A percentile compares a stretch with the other conserved stretches of the same genome.
These are phyloP conservation scores for Indri indri DNA, from an alignment of 2,113 vertebrate species.

Conservation along the genomic window DNA sequence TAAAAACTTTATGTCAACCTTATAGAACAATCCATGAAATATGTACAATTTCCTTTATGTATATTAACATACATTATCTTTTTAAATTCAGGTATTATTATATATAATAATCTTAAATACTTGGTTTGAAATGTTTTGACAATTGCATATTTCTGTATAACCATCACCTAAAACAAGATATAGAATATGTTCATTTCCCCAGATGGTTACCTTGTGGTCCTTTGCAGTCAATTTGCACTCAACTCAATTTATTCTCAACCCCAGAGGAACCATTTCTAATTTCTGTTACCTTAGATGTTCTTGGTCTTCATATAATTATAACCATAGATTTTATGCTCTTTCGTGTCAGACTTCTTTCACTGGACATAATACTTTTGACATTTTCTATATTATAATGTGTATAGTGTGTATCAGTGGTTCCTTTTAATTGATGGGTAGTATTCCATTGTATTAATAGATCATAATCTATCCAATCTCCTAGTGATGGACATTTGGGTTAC, in stretches of 20 bases:
- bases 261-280: neutral
- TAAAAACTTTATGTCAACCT: neutral
- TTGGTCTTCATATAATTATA: neutral
- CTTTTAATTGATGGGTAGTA: neutral
- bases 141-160: neutral
- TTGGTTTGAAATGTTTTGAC: neutral
- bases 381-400: neutral
- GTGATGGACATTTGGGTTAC: neutral
- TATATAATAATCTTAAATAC: neutral
- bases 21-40: neutral
- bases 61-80: neutral
- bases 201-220: fast-evolving
- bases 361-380: neutral
- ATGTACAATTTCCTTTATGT: neutral
- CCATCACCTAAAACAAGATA: neutral
- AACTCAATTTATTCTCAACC: neutral
- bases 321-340: neutral
- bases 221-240: fast-evolving
- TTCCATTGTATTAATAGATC: neutral
- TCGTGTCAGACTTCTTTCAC: neutral
- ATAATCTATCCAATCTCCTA: neutral
- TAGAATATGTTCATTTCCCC: neutral
- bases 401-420: neutral
- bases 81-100: neutral
- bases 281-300: neutral